phyloP scores from a whole-genome alignment of 2,113 vertebrate genomes.

The Perca fluviatilis region DNA sequence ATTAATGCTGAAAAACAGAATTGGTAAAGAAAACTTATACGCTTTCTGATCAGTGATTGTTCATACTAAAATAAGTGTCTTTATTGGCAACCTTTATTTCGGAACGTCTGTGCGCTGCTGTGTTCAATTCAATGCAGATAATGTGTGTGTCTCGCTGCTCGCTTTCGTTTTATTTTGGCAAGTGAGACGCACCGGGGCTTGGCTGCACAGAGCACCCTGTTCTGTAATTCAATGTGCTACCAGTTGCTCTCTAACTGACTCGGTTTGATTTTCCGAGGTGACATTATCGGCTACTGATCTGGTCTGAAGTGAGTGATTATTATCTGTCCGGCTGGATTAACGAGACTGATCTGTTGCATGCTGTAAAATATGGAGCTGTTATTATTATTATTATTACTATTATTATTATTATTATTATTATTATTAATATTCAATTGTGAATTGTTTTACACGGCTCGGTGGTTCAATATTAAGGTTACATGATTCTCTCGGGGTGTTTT shows the following conservation, averaged over 20 bases:
- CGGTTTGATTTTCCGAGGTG: slow-evolving; percentile 38
- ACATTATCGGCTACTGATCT: slow-evolving; percentile 23
- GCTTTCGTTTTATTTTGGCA: slow-evolving; percentile 47
- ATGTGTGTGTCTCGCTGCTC: slow-evolving; percentile 41
- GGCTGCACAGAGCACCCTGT: slow-evolving; percentile 36
- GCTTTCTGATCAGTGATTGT: not conserved
- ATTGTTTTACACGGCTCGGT: not conserved
- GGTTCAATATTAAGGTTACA: slow-evolving; percentile 7
- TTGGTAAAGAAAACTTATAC: slow-evolving; percentile 7
- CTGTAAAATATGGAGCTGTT: not conserved
- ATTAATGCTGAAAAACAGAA: not conserved
- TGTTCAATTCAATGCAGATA: slow-evolving; percentile 6
- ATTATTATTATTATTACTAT: too few species aligned
- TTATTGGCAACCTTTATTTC: slow-evolving; percentile 26
- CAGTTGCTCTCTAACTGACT: slow-evolving; percentile 64
- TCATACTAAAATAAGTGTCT: slow-evolving; percentile 11
- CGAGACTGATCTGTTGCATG: not conserved
- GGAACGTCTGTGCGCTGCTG: slow-evolving; percentile 14
- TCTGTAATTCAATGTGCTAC: slow-evolving; percentile 49
- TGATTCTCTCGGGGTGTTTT: not conserved
- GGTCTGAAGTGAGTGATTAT: not conserved
- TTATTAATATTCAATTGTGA: not conserved
- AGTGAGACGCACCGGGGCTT: slow-evolving; percentile 22
- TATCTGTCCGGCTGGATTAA: not conserved
- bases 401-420: not conserved